Base-by-base conservation (phyloP, 2,113 vertebrate species). In the Planiliza haematocheilus region DNA sequence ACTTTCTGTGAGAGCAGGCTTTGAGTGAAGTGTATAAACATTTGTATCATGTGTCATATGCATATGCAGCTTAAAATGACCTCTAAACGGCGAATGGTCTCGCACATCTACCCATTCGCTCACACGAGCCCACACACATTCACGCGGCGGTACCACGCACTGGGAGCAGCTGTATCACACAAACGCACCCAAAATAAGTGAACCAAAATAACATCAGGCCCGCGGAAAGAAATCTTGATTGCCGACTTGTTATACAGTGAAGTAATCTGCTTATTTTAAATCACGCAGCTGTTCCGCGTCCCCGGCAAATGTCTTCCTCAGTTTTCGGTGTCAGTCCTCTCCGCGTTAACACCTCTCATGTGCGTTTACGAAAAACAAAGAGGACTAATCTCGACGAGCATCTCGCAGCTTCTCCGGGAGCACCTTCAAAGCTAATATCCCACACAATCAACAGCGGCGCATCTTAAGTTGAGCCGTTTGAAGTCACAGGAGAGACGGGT, bases 381-480 rank as follows among this genome's bases (percentile, higher is more conserved):
- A 30, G 11, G 18, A 64, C 76, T 21, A 48, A 37, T 38, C 13
- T 65, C 24, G 83, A 80, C 51, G 74, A 55, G 20, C 42, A 9
- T 50, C 13, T 57, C n/a, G 1, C 16, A 30, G 24, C 43, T 64
- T 62, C 66, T 39, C 75, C 72, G 18, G 10, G 7, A 30, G 38
- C 21, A 45, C 69, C 60, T 59, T 67, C 49, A 74, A 69, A 81
- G 69, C 20, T 9, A 30, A 42, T 62, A 21, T 55, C 8, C 3
- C 17, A 61, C 13, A 13, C 11, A 10, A 49, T 72, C 21, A 49
- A 17, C 42, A 56, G 61, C 7, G 16, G 17, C 10, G 20, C 43
- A 56, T 80, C 58, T 68, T 13, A 69, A 68, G 59, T 81, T 76
- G 48, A 77, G 74, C 71, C 62, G 73, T 61, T 66, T 69, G 65